Evolutionary conservation across 2,797 vertebrate genomes (phyloP).

Genomic region (Sebastes itinus): DNA sequence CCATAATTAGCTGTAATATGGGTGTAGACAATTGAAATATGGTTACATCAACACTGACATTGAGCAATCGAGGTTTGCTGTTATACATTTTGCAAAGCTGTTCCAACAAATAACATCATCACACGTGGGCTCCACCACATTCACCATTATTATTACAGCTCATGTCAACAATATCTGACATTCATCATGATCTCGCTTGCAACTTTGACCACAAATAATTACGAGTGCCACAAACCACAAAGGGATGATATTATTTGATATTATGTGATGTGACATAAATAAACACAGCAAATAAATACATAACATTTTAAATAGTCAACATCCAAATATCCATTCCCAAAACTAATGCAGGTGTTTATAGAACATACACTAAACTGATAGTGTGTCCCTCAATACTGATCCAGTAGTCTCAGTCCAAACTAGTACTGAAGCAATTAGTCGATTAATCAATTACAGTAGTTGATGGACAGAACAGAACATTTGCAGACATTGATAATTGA

Average conservation of each 20-base stretch:
- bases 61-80: conserved; percentile 34
- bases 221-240: background rate
- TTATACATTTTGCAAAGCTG: conserved; percentile 52
- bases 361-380: background rate
- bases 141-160: conserved; percentile 32
- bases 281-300: background rate
- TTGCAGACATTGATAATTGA: background rate
- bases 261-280: background rate
- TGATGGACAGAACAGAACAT: background rate
- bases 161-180: conserved; percentile 33
- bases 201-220: conserved; percentile 36
- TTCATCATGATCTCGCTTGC: conserved; percentile 21
- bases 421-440: background rate
- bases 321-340: background rate
- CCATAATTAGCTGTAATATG: conserved; percentile 62
- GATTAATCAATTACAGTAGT: background rate
- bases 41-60: conserved; percentile 54
- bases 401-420: background rate
- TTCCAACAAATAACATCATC: conserved; percentile 57
- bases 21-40: conserved; percentile 50
- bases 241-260: background rate
- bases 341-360: background rate
- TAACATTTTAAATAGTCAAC: background rate
- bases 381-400: background rate
- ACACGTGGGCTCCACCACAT: conserved; percentile 49